Conservation (phyloP, 2,113 vertebrate species). For the Glareola pratincola region DNA sequence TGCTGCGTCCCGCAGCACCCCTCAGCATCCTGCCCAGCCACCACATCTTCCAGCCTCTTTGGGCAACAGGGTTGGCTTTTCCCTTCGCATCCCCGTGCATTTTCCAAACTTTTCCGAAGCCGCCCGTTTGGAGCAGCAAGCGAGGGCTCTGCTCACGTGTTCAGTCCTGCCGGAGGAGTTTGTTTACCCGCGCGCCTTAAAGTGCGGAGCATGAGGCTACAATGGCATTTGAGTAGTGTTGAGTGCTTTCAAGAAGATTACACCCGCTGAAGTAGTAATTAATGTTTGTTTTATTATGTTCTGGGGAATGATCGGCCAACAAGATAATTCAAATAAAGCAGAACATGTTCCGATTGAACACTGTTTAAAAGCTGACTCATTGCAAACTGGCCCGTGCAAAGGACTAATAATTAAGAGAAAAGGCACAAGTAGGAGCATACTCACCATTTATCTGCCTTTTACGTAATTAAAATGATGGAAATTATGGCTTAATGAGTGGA, state of each 20-base stretch:
- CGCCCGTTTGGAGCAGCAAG: rapidly evolving
- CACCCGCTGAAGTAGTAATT: slow-evolving; percentile 60
- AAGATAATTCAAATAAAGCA: slow-evolving; percentile 62
- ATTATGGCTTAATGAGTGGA: background rate
- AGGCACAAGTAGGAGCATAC: background rate
- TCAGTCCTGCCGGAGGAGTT: background rate
- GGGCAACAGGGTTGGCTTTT: background rate
- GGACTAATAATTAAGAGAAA: slow-evolving; percentile 26
- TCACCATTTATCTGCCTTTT: background rate
- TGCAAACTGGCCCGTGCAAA: background rate
- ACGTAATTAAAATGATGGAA: slow-evolving; percentile 24
- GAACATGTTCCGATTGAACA: slow-evolving; percentile 25
- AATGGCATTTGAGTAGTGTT: background rate
- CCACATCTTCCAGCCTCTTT: background rate
- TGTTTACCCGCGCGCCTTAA: background rate
- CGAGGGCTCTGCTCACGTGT: rapidly evolving
- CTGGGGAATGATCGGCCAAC: slow-evolving; percentile 62
- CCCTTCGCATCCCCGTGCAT: rapidly evolving
- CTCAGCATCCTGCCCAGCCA: background rate
- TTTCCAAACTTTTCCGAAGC: background rate
- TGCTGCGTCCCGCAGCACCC: background rate
- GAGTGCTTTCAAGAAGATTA: slow-evolving; percentile 41
- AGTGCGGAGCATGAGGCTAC: background rate
- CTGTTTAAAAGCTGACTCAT: slow-evolving; percentile 11
- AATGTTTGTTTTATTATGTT: slow-evolving; percentile 73